Conservation (phyloP, 2,113 vertebrate genomes). For the Oriolus oriolus region DNA sequence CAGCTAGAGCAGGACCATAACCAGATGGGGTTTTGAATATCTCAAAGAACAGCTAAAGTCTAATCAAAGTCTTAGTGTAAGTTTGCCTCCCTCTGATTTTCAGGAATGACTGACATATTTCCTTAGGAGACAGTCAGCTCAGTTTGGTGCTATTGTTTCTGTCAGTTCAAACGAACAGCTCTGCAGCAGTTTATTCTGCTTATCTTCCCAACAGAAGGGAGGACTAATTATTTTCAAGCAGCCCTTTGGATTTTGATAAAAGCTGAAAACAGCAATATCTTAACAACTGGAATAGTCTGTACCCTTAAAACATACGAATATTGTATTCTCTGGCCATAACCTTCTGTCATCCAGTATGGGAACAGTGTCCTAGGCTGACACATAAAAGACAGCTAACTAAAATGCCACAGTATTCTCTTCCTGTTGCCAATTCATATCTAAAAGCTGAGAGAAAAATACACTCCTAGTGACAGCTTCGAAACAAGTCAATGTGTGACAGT, state of each 20-base stretch:
- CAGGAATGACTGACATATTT: not conserved
- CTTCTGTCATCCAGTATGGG: not conserved
- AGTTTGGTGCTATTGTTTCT: not conserved
- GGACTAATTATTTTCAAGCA: not conserved
- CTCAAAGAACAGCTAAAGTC: not conserved
- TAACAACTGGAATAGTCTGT: not conserved
- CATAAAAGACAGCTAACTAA: not conserved
- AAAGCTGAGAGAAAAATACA: not conserved
- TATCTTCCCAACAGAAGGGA: not conserved
- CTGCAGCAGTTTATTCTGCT: not conserved
- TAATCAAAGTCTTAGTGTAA: not conserved
- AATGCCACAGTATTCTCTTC: not conserved
- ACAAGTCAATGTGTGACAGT: slow-evolving; percentile 21
- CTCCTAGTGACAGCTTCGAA: slow-evolving; percentile 30
- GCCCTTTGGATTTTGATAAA: not conserved
- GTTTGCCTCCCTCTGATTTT: not conserved
- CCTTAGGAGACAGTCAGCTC: not conserved
- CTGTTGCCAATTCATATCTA: slow-evolving; percentile 14
- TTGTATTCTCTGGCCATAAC: not conserved
- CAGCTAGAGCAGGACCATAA: not conserved
- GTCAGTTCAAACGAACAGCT: not conserved
- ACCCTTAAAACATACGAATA: not conserved
- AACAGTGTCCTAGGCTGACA: not conserved
- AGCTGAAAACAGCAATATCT: not conserved
- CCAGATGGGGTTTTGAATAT: not conserved